Conservation (phyloP, 2,888 invertebrate genomes). For the Tyria jacobaeae region DNA sequence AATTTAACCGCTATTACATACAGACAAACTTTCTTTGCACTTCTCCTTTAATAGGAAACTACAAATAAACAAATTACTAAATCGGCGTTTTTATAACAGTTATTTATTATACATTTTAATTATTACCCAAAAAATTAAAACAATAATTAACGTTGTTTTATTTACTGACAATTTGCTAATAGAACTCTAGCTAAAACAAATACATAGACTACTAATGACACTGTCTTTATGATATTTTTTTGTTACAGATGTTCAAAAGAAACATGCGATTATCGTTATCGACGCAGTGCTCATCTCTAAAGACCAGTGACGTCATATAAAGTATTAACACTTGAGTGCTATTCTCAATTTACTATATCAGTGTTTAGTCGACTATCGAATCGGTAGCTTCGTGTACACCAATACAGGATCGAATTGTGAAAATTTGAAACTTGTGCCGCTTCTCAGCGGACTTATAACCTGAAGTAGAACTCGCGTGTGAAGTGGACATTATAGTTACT, state of each 20-base stretch:
- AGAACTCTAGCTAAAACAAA: conserved; percentile 29
- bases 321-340: conserved; percentile 46
- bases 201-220: conserved; percentile 35
- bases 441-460: conserved; percentile 51
- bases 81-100: neutral
- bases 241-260: conserved; percentile 73
- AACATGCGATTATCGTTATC: conserved; percentile 78
- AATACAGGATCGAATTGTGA: conserved; percentile 43
- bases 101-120: no score
- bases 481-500: conserved; percentile 59
- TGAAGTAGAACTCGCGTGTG: conserved; percentile 54
- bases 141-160: neutral
- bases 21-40: no score
- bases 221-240: conserved; percentile 56
- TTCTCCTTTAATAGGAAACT: no score
- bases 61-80: neutral
- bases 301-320: conserved; percentile 51
- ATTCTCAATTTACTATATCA: conserved; percentile 42
- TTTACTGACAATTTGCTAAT: conserved; percentile 21
- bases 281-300: conserved; percentile 63
- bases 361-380: conserved; percentile 55
- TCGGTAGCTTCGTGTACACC: conserved; percentile 50
- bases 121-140: no score
- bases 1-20: no score
- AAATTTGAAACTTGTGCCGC: conserved; percentile 40